Conservation (phyloP, 2,113 vertebrate genomes). For the Grammomys surdaster region DNA sequence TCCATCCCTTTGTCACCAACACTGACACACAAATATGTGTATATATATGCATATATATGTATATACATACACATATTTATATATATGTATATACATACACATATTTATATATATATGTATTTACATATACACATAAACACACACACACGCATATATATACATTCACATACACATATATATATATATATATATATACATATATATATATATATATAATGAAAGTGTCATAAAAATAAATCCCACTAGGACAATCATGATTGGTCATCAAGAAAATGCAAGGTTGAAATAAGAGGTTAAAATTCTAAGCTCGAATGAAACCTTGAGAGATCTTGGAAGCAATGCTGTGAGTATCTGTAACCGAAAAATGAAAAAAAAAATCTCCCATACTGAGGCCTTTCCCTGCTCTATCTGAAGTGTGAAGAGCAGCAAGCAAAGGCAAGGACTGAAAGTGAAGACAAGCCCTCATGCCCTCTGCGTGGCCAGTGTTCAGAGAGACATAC, state of each 20-base stretch:
- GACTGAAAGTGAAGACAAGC: background rate
- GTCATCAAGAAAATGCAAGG: background rate
- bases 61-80: no score
- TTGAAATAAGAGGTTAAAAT: background rate
- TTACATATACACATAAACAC: no score
- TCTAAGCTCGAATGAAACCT: background rate
- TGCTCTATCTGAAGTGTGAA: background rate
- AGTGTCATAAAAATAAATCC: background rate
- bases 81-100: no score
- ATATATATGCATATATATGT: no score
- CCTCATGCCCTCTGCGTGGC: background rate
- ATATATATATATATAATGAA: background rate
- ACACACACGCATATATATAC: no score
- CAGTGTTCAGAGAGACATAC: background rate
- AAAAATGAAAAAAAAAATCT: background rate
- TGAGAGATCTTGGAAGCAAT: background rate
- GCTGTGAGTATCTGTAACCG: background rate
- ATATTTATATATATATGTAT: no score
- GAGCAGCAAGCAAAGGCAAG: background rate
- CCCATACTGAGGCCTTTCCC: background rate
- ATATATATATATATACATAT: no score
- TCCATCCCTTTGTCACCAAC: background rate
- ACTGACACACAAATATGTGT: background rate
- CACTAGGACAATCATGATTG: background rate
- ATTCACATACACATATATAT: no score